phyloP scores from a whole-genome alignment of 2,888 invertebrate species.

The Eupithecia dodoneata region DNA sequence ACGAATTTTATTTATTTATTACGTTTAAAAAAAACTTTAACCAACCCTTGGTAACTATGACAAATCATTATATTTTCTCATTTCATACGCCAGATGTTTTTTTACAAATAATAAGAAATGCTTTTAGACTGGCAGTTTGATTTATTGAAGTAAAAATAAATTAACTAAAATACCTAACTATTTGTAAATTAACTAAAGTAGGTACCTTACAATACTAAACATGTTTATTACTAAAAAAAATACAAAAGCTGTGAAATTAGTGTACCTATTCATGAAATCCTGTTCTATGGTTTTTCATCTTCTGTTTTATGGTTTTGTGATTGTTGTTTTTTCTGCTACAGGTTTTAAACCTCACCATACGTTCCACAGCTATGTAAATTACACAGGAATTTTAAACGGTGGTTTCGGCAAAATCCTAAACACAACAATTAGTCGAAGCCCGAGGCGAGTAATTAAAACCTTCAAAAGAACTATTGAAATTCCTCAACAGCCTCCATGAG shows the following conservation, averaged over 20 bases:
- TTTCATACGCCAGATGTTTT: background rate
- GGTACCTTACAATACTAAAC: background rate
- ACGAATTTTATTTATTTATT: too few relatives aligned
- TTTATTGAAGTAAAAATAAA: background rate
- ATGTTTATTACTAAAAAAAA: background rate
- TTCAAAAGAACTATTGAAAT: conserved; percentile 42
- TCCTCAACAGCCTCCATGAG: conserved; percentile 54
- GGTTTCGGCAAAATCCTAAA: conserved; percentile 37
- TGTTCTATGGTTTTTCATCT: too few relatives aligned
- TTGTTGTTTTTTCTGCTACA: background rate
- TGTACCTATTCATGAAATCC: background rate
- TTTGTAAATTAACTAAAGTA: too few relatives aligned
- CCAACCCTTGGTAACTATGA: too few relatives aligned
- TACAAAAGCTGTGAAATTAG: background rate
- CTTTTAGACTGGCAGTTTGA: background rate
- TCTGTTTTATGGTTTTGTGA: background rate
- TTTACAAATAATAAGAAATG: background rate
- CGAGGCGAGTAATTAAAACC: conserved; percentile 34
- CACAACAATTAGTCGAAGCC: conserved; percentile 39
- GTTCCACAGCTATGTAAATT: conserved; percentile 32
- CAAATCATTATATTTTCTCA: background rate
- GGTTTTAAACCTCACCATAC: background rate
- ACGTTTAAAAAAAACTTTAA: too few relatives aligned
- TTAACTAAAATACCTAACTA: too few relatives aligned
- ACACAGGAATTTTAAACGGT: conserved; percentile 27